Evolutionary conservation across 2,888 invertebrate genomes (phyloP), one percentile per base, ranked within the genome.

Genomic region (Drosophila percnosoma): DNA sequence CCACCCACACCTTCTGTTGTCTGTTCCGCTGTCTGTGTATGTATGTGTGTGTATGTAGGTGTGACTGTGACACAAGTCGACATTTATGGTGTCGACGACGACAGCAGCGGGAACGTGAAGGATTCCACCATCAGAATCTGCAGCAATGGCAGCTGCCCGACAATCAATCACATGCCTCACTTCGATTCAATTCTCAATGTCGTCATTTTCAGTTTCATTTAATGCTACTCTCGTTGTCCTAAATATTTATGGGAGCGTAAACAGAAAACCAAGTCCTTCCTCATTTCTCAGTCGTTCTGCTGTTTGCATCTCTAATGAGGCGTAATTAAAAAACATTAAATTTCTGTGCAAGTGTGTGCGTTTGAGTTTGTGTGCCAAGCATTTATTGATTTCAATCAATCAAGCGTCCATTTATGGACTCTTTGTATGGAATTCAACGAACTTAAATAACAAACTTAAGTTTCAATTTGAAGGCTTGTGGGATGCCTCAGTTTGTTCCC

Each of bases 291-390:
- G 27, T 36, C 29, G n/a, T n/a, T 57, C 24, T 13, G 52, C 54
- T 27, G 65, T 68, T 82, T 82, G 73, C 81, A 74, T 75, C 65
- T 66, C 79, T 79, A 87, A 86, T 87, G 87, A 87, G 85, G 75
- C 85, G 70, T 78, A 85, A 87, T 86, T 87, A 85, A 77, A 81
- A 86, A 82, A 82, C 84, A 84, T 84, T 73, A 74, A 73, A 83
- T 84, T 80, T 58, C 21, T 51, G 48, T 49, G 27, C 63, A 64
- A 64, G 67, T 72, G 45, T 31, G 11, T 40, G 31, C 31, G 27
- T 53, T 38, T 34, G 31, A 15, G 45, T 27, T n/a, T 54, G 42
- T 59, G 45, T 60, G 42, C 27, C 18, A n/a, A 52, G 53, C 60
- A 59, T 29, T 59, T 51, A 68, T 73, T 70, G 55, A 52, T 38